phyloP scores from a whole-genome alignment of 1,140 invertebrate genomes.

The Branchinecta lindahli region DNA sequence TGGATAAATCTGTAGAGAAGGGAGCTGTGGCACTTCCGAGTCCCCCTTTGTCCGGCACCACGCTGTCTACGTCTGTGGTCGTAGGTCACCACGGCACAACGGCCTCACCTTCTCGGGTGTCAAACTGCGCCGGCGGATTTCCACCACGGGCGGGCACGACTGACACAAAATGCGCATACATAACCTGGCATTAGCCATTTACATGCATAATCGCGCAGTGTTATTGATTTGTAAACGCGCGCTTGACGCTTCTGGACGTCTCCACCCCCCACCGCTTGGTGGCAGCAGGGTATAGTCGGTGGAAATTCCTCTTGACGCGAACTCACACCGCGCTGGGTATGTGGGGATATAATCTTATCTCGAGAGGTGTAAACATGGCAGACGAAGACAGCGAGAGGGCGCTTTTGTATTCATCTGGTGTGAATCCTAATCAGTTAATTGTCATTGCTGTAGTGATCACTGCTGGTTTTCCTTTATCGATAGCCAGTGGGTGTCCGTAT shows the following conservation, averaged over 20 bases:
- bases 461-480: too few relatives aligned
- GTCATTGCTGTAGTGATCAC: neutral
- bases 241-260: constrained; percentile 5
- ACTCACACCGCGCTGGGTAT: neutral
- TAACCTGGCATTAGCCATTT: neutral
- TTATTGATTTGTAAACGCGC: constrained; percentile 2
- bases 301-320: neutral
- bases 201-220: constrained; percentile 9
- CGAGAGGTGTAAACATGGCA: constrained; percentile 3
- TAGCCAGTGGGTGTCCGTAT: too few relatives aligned
- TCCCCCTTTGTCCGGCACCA: too few relatives aligned
- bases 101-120: neutral
- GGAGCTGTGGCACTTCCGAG: too few relatives aligned
- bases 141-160: neutral
- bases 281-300: neutral
- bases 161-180: constrained; percentile 6
- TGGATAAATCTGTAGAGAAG: too few relatives aligned
- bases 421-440: constrained; percentile 1
- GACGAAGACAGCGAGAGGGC: neutral
- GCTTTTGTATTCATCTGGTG: neutral
- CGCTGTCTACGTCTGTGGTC: too few relatives aligned
- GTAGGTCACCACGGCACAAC: too few relatives aligned
- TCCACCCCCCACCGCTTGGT: neutral
- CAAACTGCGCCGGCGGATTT: neutral
- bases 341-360: constrained; percentile 5